A percentile compares a stretch with the other conserved stretches of the same genome.
Conservation (phyloP, 2,797 vertebrate genomes). For the Serranus cabrilla region DNA sequence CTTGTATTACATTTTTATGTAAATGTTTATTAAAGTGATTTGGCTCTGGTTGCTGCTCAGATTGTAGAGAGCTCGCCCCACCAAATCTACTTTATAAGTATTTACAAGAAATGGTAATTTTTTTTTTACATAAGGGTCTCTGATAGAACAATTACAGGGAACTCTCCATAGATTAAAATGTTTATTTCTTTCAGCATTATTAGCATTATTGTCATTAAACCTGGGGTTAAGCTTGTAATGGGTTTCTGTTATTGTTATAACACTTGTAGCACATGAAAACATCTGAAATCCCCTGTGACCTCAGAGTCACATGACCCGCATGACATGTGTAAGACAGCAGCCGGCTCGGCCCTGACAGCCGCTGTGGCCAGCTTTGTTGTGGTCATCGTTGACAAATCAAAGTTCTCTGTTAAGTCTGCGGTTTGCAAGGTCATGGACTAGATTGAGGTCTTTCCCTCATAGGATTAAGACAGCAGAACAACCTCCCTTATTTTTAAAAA, state of each 20-base stretch:
- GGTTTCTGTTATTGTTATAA: conserved; percentile 31
- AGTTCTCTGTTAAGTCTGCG: conserved; percentile 75
- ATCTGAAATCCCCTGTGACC: conserved; percentile 49
- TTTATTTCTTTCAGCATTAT: not conserved
- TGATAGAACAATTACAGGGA: not conserved
- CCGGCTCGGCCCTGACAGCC: conserved; percentile 51
- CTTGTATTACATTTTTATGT: not conserved
- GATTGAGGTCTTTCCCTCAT: conserved; percentile 60
- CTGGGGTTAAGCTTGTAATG: conserved; percentile 10
- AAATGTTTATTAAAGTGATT: conserved; percentile 17
- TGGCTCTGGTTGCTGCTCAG: not conserved
- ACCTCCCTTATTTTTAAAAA: conserved; percentile 63
- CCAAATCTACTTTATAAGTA: not conserved
- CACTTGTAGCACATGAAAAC: conserved; percentile 49
- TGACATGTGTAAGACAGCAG: conserved; percentile 56
- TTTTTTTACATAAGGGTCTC: not conserved
- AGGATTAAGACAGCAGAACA: conserved; percentile 71
- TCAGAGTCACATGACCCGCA: conserved; percentile 58
- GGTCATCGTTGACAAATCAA: conserved; percentile 84
- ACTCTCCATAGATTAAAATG: not conserved
- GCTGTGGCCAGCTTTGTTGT: conserved; percentile 76
- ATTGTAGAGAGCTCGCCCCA: conserved; percentile 18
- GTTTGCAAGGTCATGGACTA: conserved; percentile 71
- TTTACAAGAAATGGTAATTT: not conserved
- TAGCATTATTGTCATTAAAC: conserved; percentile 12